Evolutionary conservation across 1,140 invertebrate genomes (phyloP).

Genomic region (Catajapyx aquilonaris): DNA sequence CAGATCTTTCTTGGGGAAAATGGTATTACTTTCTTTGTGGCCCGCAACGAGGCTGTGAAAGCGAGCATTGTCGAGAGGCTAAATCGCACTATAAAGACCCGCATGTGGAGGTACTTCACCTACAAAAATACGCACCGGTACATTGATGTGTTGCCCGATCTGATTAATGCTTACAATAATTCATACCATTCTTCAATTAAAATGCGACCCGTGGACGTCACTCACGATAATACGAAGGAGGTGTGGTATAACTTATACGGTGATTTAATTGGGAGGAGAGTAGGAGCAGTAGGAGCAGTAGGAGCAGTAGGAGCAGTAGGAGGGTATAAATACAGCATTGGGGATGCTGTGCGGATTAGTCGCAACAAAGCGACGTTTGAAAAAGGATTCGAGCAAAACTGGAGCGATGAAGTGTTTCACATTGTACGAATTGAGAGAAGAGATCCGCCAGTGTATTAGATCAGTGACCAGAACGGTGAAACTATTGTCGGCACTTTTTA

Average conservation of each 20-base stretch:
- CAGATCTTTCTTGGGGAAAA: conserved; percentile 1
- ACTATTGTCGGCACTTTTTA: not conserved
- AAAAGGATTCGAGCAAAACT: not conserved
- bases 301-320: not conserved
- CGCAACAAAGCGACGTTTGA: not conserved
- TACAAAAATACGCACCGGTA: conserved; percentile 2
- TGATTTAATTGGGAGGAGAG: not conserved
- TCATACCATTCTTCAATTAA: conserved; percentile 5
- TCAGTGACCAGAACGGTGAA: not conserved
- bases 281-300: not conserved
- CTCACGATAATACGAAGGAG: conserved; percentile 8
- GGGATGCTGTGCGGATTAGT: not conserved
- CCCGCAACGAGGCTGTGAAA: conserved; percentile 4
- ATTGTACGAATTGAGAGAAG: not conserved
- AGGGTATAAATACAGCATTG: not conserved
- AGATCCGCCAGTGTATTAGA: not conserved
- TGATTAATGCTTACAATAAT: conserved; percentile 9
- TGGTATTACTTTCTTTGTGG: conserved; percentile 3
- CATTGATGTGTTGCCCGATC: conserved; percentile 1
- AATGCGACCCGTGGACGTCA: conserved; percentile 6
- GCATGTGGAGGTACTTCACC: conserved; percentile 5
- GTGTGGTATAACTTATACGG: conserved; percentile 9
- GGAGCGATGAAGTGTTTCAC: not conserved
- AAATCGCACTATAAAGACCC: conserved; percentile 3
- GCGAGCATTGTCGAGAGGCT: conserved; percentile 2